phyloP scores from a whole-genome alignment of 2,888 invertebrate genomes.

The Oscheius myriophilus region DNA sequence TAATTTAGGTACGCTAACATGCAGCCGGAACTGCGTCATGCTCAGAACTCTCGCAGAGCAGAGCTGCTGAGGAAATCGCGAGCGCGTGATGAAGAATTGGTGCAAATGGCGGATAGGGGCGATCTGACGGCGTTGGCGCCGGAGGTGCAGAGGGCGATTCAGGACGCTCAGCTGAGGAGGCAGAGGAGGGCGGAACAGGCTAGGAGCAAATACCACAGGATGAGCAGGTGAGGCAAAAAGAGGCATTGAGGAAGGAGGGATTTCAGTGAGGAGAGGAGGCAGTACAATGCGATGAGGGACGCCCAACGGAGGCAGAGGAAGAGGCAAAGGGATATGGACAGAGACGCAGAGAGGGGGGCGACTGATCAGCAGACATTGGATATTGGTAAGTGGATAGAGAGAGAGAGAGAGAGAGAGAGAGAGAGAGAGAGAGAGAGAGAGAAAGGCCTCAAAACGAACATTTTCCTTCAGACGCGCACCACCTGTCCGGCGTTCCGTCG shows the following conservation, averaged over 20 bases:
- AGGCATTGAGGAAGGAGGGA: not conserved
- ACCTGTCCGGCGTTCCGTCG: not conserved
- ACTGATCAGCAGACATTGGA: not conserved
- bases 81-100: slow-evolving; percentile 46
- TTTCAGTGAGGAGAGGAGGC: slow-evolving; percentile 39
- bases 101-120: slow-evolving; percentile 38
- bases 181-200: slow-evolving; percentile 48
- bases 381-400: not conserved
- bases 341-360: not conserved
- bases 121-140: slow-evolving; percentile 32
- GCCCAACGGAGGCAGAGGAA: slow-evolving; percentile 39
- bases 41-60: slow-evolving; percentile 46
- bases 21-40: slow-evolving; percentile 37
- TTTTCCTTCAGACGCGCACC: not conserved
- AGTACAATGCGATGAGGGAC: slow-evolving; percentile 54
- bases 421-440: not conserved
- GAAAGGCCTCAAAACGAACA: too few relatives aligned
- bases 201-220: slow-evolving; percentile 50
- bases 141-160: slow-evolving; percentile 31
- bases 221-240: slow-evolving; percentile 38
- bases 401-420: not conserved
- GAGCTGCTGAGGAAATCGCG: slow-evolving; percentile 42
- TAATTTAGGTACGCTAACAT: slow-evolving; percentile 42
- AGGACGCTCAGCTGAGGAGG: slow-evolving; percentile 38
- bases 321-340: slow-evolving; percentile 32